These are phyloP conservation scores for Plutella xylostella DNA, from an alignment of 2,888 invertebrate species.

Conservation along the genomic window DNA sequence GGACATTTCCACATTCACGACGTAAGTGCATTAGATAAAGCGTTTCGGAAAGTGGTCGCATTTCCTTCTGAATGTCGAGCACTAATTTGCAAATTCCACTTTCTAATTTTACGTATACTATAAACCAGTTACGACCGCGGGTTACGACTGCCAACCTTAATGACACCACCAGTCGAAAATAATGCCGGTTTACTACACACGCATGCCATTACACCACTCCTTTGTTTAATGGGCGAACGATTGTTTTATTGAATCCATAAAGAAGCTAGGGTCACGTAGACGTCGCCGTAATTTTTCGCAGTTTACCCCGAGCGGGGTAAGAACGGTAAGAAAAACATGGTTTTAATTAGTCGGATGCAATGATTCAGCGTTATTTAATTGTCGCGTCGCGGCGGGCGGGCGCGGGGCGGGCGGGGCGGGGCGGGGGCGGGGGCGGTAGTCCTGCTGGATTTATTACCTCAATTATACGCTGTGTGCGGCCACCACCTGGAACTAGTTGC, in stretches of 20 bases:
- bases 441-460: constrained; percentile 51
- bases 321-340: constrained; percentile 18
- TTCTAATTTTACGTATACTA: constrained; percentile 56
- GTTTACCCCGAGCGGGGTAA: no score
- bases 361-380: constrained; percentile 59
- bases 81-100: constrained; percentile 28
- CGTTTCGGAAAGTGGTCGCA: no score
- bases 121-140: constrained; percentile 60
- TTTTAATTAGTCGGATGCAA: constrained; percentile 47
- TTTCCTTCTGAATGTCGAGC: no score
- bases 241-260: no score
- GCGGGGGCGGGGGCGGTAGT: constrained; percentile 21
- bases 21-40: no score
- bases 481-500: constrained; percentile 31
- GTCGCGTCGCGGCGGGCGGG: constrained; percentile 42
- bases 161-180: constrained; percentile 54
- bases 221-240: no score
- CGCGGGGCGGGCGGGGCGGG: constrained; percentile 20
- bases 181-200: constrained; percentile 48
- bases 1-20: no score
- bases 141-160: constrained; percentile 54
- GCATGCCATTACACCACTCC: constrained; percentile 34
- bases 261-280: no score
- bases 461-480: constrained; percentile 53
- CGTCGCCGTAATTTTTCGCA: no score